phyloP scores from a whole-genome alignment of 2,113 vertebrate species.

The Papio anubis region DNA sequence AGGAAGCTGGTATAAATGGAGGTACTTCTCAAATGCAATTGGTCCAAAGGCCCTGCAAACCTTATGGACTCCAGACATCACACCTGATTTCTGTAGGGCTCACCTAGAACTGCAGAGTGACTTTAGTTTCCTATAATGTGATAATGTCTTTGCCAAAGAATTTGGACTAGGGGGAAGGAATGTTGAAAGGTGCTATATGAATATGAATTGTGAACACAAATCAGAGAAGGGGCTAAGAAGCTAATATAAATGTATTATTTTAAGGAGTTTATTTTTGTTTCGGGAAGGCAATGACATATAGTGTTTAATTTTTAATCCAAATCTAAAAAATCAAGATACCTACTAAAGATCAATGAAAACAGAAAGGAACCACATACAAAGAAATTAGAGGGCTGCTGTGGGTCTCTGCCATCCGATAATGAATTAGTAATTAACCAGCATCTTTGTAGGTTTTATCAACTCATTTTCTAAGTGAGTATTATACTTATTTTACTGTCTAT shows the following conservation, averaged over 20 bases:
- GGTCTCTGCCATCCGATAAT: not conserved
- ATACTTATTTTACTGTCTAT: not conserved
- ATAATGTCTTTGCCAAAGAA: not conserved
- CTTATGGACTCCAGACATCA: fast-evolving
- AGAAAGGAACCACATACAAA: not conserved
- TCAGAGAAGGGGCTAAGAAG: not conserved
- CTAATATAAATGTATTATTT: not conserved
- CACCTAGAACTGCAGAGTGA: not conserved
- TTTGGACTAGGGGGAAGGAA: not conserved
- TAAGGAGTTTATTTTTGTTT: not conserved
- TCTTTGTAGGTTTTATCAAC: not conserved
- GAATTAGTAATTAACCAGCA: not conserved
- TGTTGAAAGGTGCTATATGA: not conserved
- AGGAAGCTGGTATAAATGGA: not conserved
- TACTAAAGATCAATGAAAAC: not conserved
- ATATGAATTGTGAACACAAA: not conserved
- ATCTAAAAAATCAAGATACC: not conserved
- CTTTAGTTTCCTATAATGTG: not conserved
- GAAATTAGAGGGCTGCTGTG: not conserved
- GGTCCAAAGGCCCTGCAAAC: no score
- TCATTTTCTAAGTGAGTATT: not conserved
- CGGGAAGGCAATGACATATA: not conserved
- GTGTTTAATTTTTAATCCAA: conserved; percentile 16
- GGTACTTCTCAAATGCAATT: not conserved
- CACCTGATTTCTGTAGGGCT: not conserved